A percentile compares a stretch with the other conserved stretches of the same genome.
Evolutionary conservation across 2,888 invertebrate genomes (phyloP).

Genomic region (Ceramica pisi): DNA sequence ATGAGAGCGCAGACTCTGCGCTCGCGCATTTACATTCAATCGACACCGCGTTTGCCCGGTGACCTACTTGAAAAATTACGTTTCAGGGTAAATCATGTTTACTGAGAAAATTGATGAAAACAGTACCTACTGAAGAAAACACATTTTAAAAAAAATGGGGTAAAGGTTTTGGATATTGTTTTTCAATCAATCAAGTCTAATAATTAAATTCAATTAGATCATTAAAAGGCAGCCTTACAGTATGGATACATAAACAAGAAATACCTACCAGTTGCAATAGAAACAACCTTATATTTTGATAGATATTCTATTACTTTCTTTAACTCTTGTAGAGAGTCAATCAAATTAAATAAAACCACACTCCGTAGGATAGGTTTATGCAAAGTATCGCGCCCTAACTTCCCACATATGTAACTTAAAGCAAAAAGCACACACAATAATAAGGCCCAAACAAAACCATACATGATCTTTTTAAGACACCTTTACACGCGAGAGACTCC

Average conservation of each 20-base stretch:
- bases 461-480: neutral
- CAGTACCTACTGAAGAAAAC: conserved; percentile 6
- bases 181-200: too few relatives aligned
- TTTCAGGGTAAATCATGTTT: conserved; percentile 56
- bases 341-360: neutral
- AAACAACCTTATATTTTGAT: too few relatives aligned
- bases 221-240: too few relatives aligned
- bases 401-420: conserved; percentile 3
- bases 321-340: neutral
- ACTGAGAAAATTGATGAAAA: conserved; percentile 5
- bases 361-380: neutral
- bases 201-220: too few relatives aligned
- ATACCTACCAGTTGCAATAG: too few relatives aligned
- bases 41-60: conserved; percentile 75
- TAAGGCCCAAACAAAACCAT: neutral
- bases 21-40: conserved; percentile 88
- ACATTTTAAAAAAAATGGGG: neutral
- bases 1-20: conserved; percentile 76
- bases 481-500: neutral
- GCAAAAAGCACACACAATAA: too few relatives aligned
- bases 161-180: neutral
- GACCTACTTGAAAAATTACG: conserved; percentile 79
- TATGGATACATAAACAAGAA: too few relatives aligned
- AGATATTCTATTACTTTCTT: too few relatives aligned
- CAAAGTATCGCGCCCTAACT: neutral